Evolutionary conservation across 2,113 vertebrate genomes (phyloP), one percentile per base, ranked within the genome.

Genomic region (Pteropus alecto): DNA sequence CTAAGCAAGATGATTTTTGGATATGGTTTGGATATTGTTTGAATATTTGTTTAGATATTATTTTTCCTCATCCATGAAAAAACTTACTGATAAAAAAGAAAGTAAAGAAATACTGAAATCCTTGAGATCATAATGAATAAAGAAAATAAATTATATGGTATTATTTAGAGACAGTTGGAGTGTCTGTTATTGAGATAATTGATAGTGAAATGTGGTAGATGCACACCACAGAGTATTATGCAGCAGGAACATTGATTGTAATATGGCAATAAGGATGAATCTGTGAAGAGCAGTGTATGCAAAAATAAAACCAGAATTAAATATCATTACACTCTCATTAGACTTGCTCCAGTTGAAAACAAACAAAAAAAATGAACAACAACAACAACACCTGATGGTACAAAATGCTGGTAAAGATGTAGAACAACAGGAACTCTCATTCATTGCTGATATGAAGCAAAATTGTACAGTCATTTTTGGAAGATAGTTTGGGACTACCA

Each of bases 31-130:
- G 79, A 38, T 87, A 60, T 97, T 97, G 77, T 46, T 97, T 97
- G n/a, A 35, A 3, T 84, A 56, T 71, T 76, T 93, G 6, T 24
- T 96, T 96, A 87, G 93, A 56, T 91, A 41, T 96, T 97, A 65
- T 68, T 98, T 98, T 87, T 83, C 67, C 94, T 85, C 26, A 91
- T 96, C 92, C 79, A 92, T 97, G 73, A 97, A 96, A 96, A 7
- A 65, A 88, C 24, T 30, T 68, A 73, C 54, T 38, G 22, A 2
- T 83, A 93, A 65, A 76, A 93, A 93, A 81, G 70, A 93, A 97
- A 63, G 48, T 71, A 35, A 93, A 97, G 67, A 94, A 96, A 94
- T 90, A 58, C 11, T 68, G 28, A 84, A 96, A 95, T 87, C 68
- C 97, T 95, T 97, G 85, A 94, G 70, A 78, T n/a, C 56, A 70